Conservation (phyloP, 2,113 vertebrate genomes). For the Benthochromis sp. region DNA sequence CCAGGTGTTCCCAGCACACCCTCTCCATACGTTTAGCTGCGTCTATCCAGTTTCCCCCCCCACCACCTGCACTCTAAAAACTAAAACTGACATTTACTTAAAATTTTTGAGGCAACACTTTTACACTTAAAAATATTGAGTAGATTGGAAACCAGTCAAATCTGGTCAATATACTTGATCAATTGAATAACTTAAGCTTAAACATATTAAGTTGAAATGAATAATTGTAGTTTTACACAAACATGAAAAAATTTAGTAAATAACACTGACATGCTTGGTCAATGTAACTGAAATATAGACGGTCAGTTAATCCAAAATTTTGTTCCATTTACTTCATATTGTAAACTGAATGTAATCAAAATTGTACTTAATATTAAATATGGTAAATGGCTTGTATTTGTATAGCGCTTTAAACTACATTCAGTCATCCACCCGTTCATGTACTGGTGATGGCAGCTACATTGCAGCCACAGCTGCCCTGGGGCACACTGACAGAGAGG, state of each 20-base stretch:
- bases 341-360: background rate
- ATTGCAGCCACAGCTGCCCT: background rate
- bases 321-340: background rate
- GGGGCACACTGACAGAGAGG: too few species aligned
- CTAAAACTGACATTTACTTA: background rate
- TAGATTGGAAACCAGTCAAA: background rate
- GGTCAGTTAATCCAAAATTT: background rate
- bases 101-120: background rate
- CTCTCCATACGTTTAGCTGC: background rate
- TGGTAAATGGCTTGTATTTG: accelerated
- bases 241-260: background rate
- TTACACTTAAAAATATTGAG: background rate
- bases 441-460: background rate
- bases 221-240: background rate
- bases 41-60: background rate
- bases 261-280: background rate
- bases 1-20: background rate
- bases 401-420: accelerated
- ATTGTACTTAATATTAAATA: background rate
- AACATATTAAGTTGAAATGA: background rate
- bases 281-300: background rate
- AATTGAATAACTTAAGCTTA: background rate
- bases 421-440: too few species aligned
- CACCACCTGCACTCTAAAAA: background rate
- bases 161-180: background rate